phyloP scores from a whole-genome alignment of 2,797 vertebrate species.

The Hydrophis major region DNA sequence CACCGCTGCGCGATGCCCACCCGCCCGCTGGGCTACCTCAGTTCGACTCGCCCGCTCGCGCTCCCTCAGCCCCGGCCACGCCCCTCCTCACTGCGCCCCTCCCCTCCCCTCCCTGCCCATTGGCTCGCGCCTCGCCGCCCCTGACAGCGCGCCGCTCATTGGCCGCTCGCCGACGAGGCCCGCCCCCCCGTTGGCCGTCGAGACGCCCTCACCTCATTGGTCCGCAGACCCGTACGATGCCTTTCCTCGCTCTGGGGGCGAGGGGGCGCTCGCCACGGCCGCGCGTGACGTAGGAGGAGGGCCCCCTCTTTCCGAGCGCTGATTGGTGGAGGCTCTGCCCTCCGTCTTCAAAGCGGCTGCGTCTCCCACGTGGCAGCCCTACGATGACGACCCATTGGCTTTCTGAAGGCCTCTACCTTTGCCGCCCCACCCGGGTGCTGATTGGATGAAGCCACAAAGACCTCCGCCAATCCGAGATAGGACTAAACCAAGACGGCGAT shows the following conservation, averaged over 20 bases:
- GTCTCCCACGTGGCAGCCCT: background rate
- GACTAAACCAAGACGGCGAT: background rate
- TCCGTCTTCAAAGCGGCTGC: background rate
- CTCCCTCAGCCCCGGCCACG: background rate
- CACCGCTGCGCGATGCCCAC: background rate
- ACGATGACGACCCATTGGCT: background rate
- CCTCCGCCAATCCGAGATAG: background rate
- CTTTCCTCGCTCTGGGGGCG: background rate
- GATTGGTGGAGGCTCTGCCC: background rate
- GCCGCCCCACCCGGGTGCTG: accelerated
- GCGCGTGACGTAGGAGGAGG: background rate
- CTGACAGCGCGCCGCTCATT: background rate
- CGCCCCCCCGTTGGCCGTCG: background rate
- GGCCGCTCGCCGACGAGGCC: background rate
- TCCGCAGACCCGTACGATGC: background rate
- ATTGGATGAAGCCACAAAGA: background rate
- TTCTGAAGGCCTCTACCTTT: background rate
- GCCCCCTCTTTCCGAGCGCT: background rate
- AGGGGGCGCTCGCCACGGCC: background rate
- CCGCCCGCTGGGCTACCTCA: background rate
- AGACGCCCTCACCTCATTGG: background rate
- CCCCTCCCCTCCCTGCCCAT: background rate
- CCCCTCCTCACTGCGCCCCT: background rate
- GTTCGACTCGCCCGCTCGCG: background rate
- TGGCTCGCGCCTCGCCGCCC: background rate